A percentile compares a stretch with the other conserved stretches of the same genome.
Conservation (phyloP, 2,888 invertebrate species). For the Eudemis profundana region DNA sequence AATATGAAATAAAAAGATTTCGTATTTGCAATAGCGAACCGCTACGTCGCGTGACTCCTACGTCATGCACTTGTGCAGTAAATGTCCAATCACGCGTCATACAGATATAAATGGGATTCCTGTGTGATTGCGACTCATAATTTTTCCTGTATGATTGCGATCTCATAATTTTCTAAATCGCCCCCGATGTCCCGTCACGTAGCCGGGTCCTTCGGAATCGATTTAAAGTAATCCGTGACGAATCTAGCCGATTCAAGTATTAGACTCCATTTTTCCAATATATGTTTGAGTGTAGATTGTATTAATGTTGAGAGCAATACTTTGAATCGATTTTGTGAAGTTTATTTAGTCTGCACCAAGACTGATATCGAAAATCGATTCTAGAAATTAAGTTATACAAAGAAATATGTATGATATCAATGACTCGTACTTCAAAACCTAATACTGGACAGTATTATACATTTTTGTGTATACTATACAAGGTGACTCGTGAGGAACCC, state of each 20-base stretch:
- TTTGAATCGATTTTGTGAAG: background rate
- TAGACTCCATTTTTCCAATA: constrained; percentile 28
- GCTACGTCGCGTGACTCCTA: constrained; percentile 18
- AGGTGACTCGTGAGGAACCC: too few species aligned
- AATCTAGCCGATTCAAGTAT: constrained; percentile 33
- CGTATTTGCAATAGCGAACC: background rate
- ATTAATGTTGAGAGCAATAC: background rate
- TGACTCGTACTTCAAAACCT: too few species aligned
- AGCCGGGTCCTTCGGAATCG: constrained; percentile 58
- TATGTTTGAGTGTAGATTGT: constrained; percentile 7
- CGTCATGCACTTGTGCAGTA: constrained; percentile 28
- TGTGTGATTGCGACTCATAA: constrained; percentile 45
- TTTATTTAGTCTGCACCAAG: background rate
- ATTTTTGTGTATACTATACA: too few species aligned
- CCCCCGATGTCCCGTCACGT: constrained; percentile 59
- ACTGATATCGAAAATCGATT: too few species aligned
- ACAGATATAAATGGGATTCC: constrained; percentile 40
- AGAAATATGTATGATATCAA: too few species aligned
- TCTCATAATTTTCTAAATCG: constrained; percentile 63
- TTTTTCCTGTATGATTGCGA: constrained; percentile 44
- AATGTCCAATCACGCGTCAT: constrained; percentile 40
- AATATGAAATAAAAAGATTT: too few species aligned
- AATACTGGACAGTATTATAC: too few species aligned
- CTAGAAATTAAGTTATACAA: too few species aligned
- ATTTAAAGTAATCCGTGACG: constrained; percentile 51